Conservation (phyloP, 1,140 invertebrate genomes). For the Drosophila nigromelanica region DNA sequence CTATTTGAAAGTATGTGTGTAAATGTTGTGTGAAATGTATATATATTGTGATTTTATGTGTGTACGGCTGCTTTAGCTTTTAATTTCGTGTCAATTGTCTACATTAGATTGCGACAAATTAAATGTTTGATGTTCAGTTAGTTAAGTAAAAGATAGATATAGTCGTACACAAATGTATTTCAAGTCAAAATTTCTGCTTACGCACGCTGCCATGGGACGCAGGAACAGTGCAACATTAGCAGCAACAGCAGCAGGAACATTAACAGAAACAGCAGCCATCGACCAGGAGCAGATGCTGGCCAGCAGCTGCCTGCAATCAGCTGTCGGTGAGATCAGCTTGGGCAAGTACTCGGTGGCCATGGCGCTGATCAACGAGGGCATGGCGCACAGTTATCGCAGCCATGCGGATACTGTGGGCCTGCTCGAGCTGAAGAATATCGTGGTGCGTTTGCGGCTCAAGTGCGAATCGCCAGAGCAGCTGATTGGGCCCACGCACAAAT, state of each 20-base stretch:
- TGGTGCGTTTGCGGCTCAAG: constrained; percentile 46
- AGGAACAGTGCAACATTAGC: not conserved
- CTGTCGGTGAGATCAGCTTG: constrained; percentile 37
- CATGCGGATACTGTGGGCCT: constrained; percentile 43
- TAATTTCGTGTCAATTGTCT: too few relatives aligned
- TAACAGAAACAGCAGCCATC: too few relatives aligned
- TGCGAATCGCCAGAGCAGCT: constrained; percentile 20
- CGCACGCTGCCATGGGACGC: constrained; percentile 58
- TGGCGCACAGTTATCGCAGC: constrained; percentile 10
- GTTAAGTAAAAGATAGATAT: not conserved
- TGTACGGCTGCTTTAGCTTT: too few relatives aligned
- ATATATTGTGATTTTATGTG: too few relatives aligned
- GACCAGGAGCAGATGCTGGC: too few relatives aligned
- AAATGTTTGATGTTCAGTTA: constrained; percentile 23
- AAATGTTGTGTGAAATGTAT: too few relatives aligned
- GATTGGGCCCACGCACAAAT: constrained; percentile 49
- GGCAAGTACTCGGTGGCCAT: constrained; percentile 59
- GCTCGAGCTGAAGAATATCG: constrained; percentile 62
- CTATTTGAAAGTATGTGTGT: too few relatives aligned
- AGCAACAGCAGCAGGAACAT: too few relatives aligned
- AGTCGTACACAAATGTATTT: constrained; percentile 29
- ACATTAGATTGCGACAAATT: constrained; percentile 20
- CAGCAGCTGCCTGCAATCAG: not conserved
- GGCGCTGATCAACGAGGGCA: constrained; percentile 37
- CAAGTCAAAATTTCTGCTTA: constrained; percentile 66